Evolutionary conservation across 1,140 invertebrate species (phyloP).

Genomic region (Caenorhabditis latens): DNA sequence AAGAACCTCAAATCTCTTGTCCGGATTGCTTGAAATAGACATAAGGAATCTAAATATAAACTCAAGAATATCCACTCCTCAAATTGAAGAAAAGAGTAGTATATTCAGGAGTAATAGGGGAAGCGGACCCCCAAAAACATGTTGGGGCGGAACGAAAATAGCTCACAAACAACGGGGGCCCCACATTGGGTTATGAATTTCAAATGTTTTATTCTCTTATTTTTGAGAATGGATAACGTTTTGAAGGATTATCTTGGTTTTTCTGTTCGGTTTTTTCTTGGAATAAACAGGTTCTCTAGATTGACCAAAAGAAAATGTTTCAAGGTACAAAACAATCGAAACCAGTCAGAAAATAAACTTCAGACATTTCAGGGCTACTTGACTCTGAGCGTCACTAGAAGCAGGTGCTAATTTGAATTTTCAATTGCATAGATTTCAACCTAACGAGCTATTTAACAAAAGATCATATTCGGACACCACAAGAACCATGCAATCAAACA

Average conservation of each 20-base stretch:
- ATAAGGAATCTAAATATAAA: constrained; percentile 37
- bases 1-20: neutral
- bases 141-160: neutral
- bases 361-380: neutral
- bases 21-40: neutral
- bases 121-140: neutral
- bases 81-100: too few relatives aligned
- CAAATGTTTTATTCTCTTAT: neutral
- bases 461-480: too few relatives aligned
- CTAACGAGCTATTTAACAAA: too few relatives aligned
- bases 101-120: neutral
- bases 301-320: neutral
- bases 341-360: constrained; percentile 27
- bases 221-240: neutral
- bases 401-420: constrained; percentile 4
- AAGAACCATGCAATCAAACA: too few relatives aligned
- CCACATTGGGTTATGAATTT: constrained; percentile 12
- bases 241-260: neutral
- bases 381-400: neutral
- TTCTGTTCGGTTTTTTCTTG: neutral
- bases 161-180: neutral
- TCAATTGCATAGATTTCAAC: neutral
- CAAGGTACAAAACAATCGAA: neutral
- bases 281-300: neutral
- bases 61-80: neutral